Evolutionary conservation across 2,113 vertebrate species (phyloP).

Genomic region (Puma concolor): DNA sequence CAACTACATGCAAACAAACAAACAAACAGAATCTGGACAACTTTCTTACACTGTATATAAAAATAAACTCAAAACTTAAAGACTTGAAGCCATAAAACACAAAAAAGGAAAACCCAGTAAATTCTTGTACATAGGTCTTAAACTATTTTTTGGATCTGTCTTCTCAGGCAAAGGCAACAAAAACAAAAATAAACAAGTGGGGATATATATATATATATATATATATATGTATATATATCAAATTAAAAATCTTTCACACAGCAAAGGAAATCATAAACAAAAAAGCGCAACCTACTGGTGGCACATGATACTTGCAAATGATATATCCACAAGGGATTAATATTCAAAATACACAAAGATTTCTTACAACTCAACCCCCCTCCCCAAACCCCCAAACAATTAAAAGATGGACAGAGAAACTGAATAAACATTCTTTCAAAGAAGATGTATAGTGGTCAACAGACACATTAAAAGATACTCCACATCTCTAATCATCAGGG

Average conservation of each 20-base stretch:
- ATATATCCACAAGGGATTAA: background rate
- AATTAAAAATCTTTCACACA: background rate
- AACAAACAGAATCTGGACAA: background rate
- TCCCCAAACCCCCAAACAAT: background rate
- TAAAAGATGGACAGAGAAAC: background rate
- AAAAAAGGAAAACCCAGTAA: background rate
- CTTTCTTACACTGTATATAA: background rate
- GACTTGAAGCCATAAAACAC: background rate
- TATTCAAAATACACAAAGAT: background rate
- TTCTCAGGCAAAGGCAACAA: background rate
- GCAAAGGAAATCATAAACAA: background rate
- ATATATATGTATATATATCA: background rate
- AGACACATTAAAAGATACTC: background rate
- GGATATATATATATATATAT: background rate
- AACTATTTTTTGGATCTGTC: background rate
- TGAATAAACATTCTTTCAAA: background rate
- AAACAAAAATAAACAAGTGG: background rate
- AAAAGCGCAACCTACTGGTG: background rate
- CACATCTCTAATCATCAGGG: background rate
- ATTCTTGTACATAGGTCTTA: background rate
- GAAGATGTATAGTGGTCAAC: background rate
- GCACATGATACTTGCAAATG: background rate
- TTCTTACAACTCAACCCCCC: background rate
- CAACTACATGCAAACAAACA: background rate
- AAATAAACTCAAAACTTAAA: background rate